Conservation (phyloP, 2,113 vertebrate species). For the Nerophis ophidion region DNA sequence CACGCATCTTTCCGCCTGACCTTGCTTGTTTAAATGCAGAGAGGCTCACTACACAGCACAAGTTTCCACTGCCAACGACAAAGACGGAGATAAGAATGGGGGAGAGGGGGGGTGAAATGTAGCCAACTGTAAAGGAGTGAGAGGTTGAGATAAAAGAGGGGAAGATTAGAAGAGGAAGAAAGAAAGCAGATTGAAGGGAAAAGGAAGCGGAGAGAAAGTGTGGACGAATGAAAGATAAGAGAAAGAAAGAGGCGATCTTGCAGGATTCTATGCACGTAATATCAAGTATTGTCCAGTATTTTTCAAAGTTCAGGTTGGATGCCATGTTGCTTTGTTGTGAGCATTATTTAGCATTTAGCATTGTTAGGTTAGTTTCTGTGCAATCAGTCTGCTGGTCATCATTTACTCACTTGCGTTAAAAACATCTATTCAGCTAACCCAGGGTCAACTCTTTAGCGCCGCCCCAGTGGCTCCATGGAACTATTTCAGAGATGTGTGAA, state of each 20-base stretch:
- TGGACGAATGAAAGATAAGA: constrained; percentile 55
- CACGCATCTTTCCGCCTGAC: constrained; percentile 33
- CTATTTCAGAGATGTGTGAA: no score
- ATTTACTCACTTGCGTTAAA: no score
- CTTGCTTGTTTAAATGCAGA: constrained; percentile 40
- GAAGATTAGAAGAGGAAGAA: constrained; percentile 37
- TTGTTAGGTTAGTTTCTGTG: no score
- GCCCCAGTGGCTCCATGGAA: no score
- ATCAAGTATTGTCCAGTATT: no score
- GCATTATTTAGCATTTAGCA: no score
- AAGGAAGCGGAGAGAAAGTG: constrained; percentile 46
- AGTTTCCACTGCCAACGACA: constrained; percentile 54
- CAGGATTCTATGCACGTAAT: no score
- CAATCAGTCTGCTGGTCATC: no score
- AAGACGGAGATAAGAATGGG: constrained; percentile 60
- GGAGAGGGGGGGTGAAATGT: constrained; percentile 30
- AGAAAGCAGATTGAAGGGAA: constrained; percentile 18
- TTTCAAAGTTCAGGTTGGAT: no score
- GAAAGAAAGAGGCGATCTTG: constrained; percentile 19
- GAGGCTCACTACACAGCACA: constrained; percentile 40
- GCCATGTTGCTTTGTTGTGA: no score
- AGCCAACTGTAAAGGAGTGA: constrained; percentile 46
- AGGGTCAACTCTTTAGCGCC: no score
- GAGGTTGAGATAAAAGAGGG: constrained; percentile 55
- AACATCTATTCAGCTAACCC: no score